Percentiles rank a stretch among this genome's conserved stretches.
Evolutionary conservation across 1,140 invertebrate genomes (phyloP).

Genomic region (Lucilia sericata): DNA sequence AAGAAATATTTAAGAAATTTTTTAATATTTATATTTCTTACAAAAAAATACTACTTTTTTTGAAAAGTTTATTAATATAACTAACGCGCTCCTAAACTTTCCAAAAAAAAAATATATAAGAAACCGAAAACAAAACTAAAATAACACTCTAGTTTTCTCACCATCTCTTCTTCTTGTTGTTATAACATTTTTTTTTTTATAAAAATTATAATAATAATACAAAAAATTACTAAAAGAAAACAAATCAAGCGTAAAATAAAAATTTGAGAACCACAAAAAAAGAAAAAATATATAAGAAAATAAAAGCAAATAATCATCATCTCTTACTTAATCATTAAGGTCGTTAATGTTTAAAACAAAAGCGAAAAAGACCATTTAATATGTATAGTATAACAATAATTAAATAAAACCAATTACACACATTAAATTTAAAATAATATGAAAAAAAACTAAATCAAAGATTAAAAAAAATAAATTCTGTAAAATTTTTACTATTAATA

Average conservation of each 20-base stretch:
- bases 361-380: constrained; percentile 26
- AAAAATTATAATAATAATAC: neutral
- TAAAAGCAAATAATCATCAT: constrained; percentile 21
- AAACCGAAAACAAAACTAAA: no score
- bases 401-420: neutral
- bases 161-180: no score
- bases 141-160: no score
- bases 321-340: constrained; percentile 18
- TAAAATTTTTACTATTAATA: neutral
- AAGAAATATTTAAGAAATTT: no score
- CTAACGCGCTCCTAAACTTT: no score
- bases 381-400: constrained; percentile 9
- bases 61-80: no score
- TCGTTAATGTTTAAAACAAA: constrained; percentile 21
- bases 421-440: neutral
- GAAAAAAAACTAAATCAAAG: constrained; percentile 10
- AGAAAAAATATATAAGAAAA: neutral
- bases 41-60: no score
- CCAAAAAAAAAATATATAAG: no score
- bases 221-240: neutral
- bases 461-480: neutral
- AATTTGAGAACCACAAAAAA: neutral
- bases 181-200: no score
- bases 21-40: no score
- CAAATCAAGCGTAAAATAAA: neutral